Evolutionary conservation across 2,797 vertebrate genomes (phyloP).

Genomic region (Yasuhikotakia modesta): DNA sequence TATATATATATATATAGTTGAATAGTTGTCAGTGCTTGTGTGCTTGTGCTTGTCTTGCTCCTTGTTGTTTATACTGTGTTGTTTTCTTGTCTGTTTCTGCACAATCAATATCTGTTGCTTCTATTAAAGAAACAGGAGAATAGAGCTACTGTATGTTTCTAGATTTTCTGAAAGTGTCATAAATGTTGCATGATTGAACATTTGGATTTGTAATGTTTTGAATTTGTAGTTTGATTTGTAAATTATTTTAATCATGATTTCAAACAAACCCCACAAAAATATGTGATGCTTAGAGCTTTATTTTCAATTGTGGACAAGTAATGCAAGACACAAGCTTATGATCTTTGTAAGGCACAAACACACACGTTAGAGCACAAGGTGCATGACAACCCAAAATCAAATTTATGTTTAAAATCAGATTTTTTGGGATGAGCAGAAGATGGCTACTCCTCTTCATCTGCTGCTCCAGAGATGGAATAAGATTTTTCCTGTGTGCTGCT

Average conservation of each 20-base stretch:
- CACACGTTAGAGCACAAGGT: constrained; percentile 65
- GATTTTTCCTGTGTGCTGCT: constrained; percentile 73
- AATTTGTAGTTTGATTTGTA: too few relatives aligned
- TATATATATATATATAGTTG: too few relatives aligned
- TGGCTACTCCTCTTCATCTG: constrained; percentile 70
- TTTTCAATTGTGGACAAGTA: constrained; percentile 63
- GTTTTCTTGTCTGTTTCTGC: too few relatives aligned
- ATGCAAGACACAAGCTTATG: constrained; percentile 56
- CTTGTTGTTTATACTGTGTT: too few relatives aligned
- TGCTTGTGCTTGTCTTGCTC: too few relatives aligned
- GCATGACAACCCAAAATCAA: constrained; percentile 63
- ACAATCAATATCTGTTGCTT: constrained; percentile 9
- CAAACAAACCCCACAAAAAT: constrained; percentile 40
- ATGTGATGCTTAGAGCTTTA: constrained; percentile 77
- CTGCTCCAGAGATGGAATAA: constrained; percentile 76
- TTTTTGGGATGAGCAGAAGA: constrained; percentile 57
- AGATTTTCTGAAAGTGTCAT: background rate
- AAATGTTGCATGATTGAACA: background rate
- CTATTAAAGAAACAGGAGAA: background rate
- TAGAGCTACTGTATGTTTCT: background rate
- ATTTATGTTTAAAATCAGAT: constrained; percentile 44
- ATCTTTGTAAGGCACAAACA: constrained; percentile 62
- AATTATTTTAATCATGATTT: too few relatives aligned
- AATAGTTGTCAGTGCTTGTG: too few relatives aligned
- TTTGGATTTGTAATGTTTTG: background rate